phyloP scores from a whole-genome alignment of 2,888 invertebrate genomes.

The Sylvicola fuscatus region DNA sequence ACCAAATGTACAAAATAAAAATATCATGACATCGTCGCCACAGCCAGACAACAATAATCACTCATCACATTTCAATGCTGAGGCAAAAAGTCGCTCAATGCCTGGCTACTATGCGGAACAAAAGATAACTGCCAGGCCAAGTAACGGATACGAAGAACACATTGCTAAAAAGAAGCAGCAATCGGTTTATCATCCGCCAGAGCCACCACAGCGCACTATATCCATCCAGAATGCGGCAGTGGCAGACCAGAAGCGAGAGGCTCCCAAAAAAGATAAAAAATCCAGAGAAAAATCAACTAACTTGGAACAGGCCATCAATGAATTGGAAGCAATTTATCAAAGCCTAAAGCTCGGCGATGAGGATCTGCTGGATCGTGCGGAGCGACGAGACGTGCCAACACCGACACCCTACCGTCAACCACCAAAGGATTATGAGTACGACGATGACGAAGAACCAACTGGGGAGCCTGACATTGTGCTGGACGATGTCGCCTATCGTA shows the following conservation, averaged over 20 bases:
- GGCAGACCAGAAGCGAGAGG: conserved; percentile 17
- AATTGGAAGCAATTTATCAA: conserved; percentile 79
- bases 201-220: conserved; percentile 12
- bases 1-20: conserved; percentile 11
- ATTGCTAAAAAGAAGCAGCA: conserved; percentile 14
- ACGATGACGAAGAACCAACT: conserved; percentile 28
- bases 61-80: no score
- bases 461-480: conserved; percentile 62
- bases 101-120: conserved; percentile 18
- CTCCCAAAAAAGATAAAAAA: conserved; percentile 7
- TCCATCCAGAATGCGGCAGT: conserved; percentile 23
- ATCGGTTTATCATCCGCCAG: conserved; percentile 10
- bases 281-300: conserved; percentile 47
- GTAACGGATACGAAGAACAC: conserved; percentile 24
- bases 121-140: conserved; percentile 9
- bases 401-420: conserved; percentile 28
- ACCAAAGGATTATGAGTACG: conserved; percentile 34
- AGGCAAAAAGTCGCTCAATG: conserved; percentile 21
- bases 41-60: no score
- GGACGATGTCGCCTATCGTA: conserved; percentile 71
- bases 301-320: conserved; percentile 71
- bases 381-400: conserved; percentile 38
- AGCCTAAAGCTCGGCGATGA: conserved; percentile 70
- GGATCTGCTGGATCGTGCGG: conserved; percentile 59
- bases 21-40: conserved; percentile 7